phyloP scores from a whole-genome alignment of 2,797 vertebrate genomes.

The Mareca strepera region DNA sequence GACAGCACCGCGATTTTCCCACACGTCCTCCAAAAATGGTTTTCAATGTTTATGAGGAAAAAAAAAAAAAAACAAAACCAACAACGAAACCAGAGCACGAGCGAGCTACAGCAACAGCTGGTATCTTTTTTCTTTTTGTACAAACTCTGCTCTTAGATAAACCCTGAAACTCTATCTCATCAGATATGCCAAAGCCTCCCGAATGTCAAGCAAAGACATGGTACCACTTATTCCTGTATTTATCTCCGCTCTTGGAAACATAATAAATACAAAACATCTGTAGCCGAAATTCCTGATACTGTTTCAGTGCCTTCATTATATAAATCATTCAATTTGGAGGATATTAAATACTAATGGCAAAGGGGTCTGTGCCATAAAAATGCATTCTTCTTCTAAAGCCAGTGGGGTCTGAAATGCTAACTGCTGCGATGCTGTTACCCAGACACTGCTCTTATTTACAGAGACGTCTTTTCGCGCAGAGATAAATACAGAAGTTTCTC shows the following conservation, averaged over 20 bases:
- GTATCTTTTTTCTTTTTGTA: constrained; percentile 14
- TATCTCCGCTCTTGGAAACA: constrained; percentile 60
- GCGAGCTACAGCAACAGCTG: constrained; percentile 28
- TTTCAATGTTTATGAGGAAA: background rate
- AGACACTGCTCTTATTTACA: background rate
- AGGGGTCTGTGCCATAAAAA: background rate
- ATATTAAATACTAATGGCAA: constrained; percentile 6
- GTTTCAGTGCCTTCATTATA: constrained; percentile 26
- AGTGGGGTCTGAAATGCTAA: constrained; percentile 3
- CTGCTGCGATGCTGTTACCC: background rate
- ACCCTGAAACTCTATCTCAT: constrained; percentile 32
- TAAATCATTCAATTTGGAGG: constrained; percentile 37
- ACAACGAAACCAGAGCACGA: background rate
- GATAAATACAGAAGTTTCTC: constrained; percentile 71
- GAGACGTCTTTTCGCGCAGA: constrained; percentile 43
- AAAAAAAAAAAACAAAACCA: background rate
- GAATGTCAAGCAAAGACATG: constrained; percentile 47
- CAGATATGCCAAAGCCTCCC: constrained; percentile 12
- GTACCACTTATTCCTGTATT: constrained; percentile 60
- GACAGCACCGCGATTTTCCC: constrained; percentile 21
- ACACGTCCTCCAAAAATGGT: background rate
- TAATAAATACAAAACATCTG: constrained; percentile 56
- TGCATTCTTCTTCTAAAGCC: background rate
- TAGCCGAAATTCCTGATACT: constrained; percentile 38
- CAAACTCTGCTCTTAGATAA: constrained; percentile 31